Conservation (phyloP, 2,113 vertebrate genomes). For the Caracal caracal region DNA sequence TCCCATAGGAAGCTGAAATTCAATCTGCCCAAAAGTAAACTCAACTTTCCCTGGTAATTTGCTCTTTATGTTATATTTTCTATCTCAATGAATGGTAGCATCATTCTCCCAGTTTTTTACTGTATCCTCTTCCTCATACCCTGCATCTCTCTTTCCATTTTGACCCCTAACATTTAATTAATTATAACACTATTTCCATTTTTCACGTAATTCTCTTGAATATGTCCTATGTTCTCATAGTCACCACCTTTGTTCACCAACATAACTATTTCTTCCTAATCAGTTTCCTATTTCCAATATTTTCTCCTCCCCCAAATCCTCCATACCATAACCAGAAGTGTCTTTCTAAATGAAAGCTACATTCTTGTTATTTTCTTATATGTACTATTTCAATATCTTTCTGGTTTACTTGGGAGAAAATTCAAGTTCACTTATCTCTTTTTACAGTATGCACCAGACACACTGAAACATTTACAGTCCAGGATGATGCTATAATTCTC, state of each 20-base stretch:
- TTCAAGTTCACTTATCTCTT: not conserved
- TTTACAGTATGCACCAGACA: not conserved
- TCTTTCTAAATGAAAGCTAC: not conserved
- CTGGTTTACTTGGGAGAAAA: not conserved
- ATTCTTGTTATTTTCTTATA: not conserved
- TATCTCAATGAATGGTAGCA: not conserved
- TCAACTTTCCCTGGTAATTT: not conserved
- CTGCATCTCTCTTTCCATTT: not conserved
- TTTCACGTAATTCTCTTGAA: not conserved
- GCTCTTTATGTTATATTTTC: not conserved
- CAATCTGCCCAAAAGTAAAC: not conserved
- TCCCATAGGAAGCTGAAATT: not conserved
- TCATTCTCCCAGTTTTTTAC: not conserved
- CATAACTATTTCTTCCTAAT: conserved; percentile 11
- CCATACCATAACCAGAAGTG: not conserved
- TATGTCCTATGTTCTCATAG: not conserved
- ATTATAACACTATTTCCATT: not conserved
- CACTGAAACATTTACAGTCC: not conserved
- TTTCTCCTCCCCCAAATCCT: not conserved
- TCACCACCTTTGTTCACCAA: conserved; percentile 11
- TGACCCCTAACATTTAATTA: not conserved
- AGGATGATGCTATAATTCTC: not conserved
- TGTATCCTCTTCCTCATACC: not conserved
- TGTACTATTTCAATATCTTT: not conserved
- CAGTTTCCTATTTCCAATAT: not conserved